Evolutionary conservation across 2,888 invertebrate genomes (phyloP), one percentile per base, ranked within the genome.

Genomic region (Amblyteles armatorius): DNA sequence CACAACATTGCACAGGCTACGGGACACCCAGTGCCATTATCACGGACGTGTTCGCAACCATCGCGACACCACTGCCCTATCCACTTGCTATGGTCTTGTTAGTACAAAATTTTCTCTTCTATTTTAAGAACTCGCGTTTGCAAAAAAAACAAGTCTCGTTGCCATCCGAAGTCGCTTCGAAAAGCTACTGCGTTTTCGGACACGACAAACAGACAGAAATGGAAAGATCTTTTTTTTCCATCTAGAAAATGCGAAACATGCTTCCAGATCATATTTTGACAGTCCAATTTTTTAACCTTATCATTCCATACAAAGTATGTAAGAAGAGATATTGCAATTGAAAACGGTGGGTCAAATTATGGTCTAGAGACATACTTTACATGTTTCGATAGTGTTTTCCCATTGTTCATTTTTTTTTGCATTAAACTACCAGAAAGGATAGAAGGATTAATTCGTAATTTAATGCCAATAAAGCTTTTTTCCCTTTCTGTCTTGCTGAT

Each of bases 1-100:
- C 3, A 79, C 91, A 71, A 86, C 91, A 71, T 85, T 93, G 19
- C 87, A 87, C 26, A 85, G 89, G 55, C 82, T 90, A 19, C 89
- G 90, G 16, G 90, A 91, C 55, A 87, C 88, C 2, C 92, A 92
- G 72, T 94, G 94, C 80, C 94, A 94, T 77, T 95, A 94, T 87
- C 93, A 91, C 1, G 95, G 95, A 2, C 88, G 89, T 11, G 92
- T 95, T 57, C 91, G 89, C 67, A 92, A 93, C 26, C 87, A 91
- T 26, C 86, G 88, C 16, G 90, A 90, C 50, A 93, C 93, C 6
- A 92, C 91, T 71, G 94, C 94, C 1, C 72, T 95, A 2, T 94
- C 94, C 3, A 92, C 94, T 26, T 94, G 94, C 85, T 91, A 93
- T 78, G 94, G 94, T 71, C 90, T 90, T 71, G 90, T 90, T 85